A percentile compares a stretch with the other conserved stretches of the same genome.
These are phyloP conservation scores for Romanogobio albipinnatus DNA, from an alignment of 2,113 vertebrate species.

Conservation along the genomic window DNA sequence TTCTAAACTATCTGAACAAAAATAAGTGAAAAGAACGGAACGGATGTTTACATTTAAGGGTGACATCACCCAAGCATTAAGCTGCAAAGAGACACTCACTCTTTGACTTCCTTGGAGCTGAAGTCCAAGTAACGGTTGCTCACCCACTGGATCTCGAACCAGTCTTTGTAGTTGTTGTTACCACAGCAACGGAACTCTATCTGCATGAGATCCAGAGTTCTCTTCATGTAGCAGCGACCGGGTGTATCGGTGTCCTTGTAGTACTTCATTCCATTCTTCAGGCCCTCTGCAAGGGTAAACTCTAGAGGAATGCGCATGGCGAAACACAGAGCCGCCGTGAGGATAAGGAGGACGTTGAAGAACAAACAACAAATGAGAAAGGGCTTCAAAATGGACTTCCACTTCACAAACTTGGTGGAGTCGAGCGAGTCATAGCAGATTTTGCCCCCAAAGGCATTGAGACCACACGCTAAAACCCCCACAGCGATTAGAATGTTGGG, in stretches of 20 bases:
- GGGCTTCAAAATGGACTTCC: constrained; percentile 87
- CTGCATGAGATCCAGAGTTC: constrained; percentile 95
- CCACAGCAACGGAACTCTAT: constrained; percentile 97
- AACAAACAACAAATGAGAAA: constrained; percentile 84
- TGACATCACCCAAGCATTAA: not conserved
- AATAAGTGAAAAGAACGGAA: not conserved
- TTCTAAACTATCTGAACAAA: not conserved
- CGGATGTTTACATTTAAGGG: not conserved
- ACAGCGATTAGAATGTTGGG: constrained; percentile 91
- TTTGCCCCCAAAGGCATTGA: constrained; percentile 91
- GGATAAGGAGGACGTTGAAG: constrained; percentile 82
- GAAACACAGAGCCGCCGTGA: constrained; percentile 85
- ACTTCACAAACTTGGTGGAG: constrained; percentile 85
- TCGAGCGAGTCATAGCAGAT: constrained; percentile 96
- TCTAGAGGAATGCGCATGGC: constrained; percentile 88
- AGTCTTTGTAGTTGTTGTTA: constrained; percentile 92
- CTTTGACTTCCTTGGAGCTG: constrained; percentile 95
- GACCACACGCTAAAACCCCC: constrained; percentile 84
- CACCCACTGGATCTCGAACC: constrained; percentile 99
- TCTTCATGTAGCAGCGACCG: constrained; percentile 97
- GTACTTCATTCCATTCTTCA: constrained; percentile 90
- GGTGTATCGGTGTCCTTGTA: constrained; percentile 97
- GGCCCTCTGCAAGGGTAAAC: constrained; percentile 85
- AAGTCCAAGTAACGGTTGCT: constrained; percentile 98
- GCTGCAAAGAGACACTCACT: constrained; percentile 82